A percentile compares a stretch with the other conserved stretches of the same genome.
Evolutionary conservation across 2,888 invertebrate species (phyloP).

Genomic region (Malacosoma neustria): DNA sequence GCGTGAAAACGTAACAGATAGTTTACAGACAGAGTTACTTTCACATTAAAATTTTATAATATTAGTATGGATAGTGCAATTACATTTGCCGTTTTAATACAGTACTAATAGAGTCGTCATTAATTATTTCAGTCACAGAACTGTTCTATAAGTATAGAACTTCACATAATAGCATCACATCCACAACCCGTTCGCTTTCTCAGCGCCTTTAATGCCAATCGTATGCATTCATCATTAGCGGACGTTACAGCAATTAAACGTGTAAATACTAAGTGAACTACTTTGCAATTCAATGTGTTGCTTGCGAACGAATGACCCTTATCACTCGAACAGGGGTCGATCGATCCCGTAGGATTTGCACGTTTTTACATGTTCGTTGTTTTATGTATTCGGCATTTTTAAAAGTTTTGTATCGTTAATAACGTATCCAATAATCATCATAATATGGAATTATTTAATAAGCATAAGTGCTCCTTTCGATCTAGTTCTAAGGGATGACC

Average conservation of each 20-base stretch:
- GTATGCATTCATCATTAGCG: slow-evolving; percentile 37
- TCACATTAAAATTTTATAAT: too few species aligned
- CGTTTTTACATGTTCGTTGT: background rate
- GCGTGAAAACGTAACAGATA: too few species aligned
- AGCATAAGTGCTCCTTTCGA: too few species aligned
- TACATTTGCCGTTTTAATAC: background rate
- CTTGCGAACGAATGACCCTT: slow-evolving; percentile 53
- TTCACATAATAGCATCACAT: background rate
- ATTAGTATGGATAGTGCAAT: too few species aligned
- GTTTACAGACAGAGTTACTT: too few species aligned
- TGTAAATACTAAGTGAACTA: slow-evolving; percentile 56
- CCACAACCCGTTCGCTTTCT: slow-evolving; percentile 34
- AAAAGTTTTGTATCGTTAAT: background rate
- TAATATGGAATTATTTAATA: too few species aligned
- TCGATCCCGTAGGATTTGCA: slow-evolving; percentile 4
- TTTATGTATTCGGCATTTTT: background rate
- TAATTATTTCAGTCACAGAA: background rate
- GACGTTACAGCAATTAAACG: slow-evolving; percentile 47
- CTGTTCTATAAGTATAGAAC: background rate
- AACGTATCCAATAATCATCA: too few species aligned
- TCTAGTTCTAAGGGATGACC: too few species aligned
- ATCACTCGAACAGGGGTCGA: slow-evolving; percentile 21
- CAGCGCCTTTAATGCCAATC: slow-evolving; percentile 42
- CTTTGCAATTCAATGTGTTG: slow-evolving; percentile 59
- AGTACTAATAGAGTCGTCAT: background rate